Conservation (phyloP, 2,888 invertebrate species). For the Andricus quercusramuli region DNA sequence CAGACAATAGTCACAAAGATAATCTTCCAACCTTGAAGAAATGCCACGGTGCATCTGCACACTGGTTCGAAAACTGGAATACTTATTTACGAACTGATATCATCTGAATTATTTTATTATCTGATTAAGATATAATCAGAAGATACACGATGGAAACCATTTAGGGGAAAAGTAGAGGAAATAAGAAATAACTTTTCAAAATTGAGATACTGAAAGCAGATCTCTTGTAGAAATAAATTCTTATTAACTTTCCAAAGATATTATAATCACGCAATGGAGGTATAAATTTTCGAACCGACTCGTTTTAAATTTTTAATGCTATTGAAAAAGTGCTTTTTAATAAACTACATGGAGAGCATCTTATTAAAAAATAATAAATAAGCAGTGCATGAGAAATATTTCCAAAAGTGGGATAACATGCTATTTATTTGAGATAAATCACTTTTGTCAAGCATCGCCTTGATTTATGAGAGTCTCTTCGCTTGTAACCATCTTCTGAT, state of each 20-base stretch:
- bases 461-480: neutral
- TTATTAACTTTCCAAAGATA: neutral
- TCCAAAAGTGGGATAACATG: neutral
- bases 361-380: constrained; percentile 1
- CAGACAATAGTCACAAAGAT: constrained; percentile 36
- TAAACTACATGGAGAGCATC: neutral
- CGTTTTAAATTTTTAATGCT: neutral
- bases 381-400: neutral
- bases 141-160: neutral
- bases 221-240: neutral
- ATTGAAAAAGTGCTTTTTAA: neutral
- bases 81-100: constrained; percentile 23
- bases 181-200: neutral
- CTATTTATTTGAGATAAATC: constrained; percentile 6
- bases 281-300: constrained; percentile 6
- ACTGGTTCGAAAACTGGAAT: neutral
- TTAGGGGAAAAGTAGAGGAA: neutral
- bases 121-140: constrained; percentile 18
- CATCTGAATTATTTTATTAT: constrained; percentile 22
- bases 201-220: constrained; percentile 3
- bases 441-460: neutral
- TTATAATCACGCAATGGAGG: neutral
- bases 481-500: neutral
- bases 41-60: constrained; percentile 32
- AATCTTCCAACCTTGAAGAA: constrained; percentile 29